A percentile compares a stretch with the other conserved stretches of the same genome.
phyloP scores from a whole-genome alignment of 1,140 invertebrate genomes.

The Ips nitidus region DNA sequence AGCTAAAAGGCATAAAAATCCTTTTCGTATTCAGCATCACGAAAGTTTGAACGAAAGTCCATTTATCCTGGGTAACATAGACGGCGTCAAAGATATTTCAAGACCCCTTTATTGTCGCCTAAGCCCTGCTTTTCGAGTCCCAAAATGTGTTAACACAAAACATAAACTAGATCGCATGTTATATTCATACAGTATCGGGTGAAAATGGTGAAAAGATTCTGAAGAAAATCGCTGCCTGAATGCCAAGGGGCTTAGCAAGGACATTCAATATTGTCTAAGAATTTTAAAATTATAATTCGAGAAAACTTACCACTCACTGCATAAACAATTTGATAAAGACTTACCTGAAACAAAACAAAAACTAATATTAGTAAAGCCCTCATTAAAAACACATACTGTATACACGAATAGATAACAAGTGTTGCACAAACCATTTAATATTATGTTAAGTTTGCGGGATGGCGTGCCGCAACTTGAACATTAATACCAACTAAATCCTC shows the following conservation, averaged over 20 bases:
- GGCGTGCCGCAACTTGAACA: conserved; percentile 6
- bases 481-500: conserved; percentile 6
- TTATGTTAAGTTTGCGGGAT: too few species aligned
- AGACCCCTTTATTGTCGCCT: conserved; percentile 15
- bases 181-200: conserved; percentile 28
- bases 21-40: conserved; percentile 13
- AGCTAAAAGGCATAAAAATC: neutral
- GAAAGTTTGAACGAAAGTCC: conserved; percentile 7
- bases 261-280: conserved; percentile 17
- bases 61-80: conserved; percentile 8
- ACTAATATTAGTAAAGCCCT: too few species aligned
- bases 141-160: conserved; percentile 31
- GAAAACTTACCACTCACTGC: too few species aligned
- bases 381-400: too few species aligned
- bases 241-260: conserved; percentile 18
- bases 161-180: conserved; percentile 30
- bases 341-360: too few species aligned
- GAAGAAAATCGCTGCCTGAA: conserved; percentile 14
- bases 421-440: too few species aligned
- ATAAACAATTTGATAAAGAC: too few species aligned
- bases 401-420: too few species aligned
- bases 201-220: conserved; percentile 30
- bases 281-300: conserved; percentile 27
- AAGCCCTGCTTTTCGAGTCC: conserved; percentile 12
- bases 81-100: conserved; percentile 11